phyloP scores from a whole-genome alignment of 1,140 invertebrate genomes.

The Bombus difficillimus region DNA sequence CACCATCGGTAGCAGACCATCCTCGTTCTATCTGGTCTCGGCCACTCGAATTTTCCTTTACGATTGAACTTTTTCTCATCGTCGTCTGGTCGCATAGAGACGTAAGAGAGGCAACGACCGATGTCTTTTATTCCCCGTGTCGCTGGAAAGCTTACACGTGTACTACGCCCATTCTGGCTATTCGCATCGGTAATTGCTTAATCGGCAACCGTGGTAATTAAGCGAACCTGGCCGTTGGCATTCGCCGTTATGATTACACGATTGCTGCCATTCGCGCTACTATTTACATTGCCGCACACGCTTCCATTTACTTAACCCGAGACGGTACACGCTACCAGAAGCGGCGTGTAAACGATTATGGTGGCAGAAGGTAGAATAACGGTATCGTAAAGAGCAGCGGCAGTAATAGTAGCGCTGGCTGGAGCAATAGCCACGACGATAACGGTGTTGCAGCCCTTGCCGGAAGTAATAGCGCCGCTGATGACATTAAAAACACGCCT shows the following conservation, averaged over 20 bases:
- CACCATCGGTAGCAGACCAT: too few relatives aligned
- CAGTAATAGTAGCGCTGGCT: slow-evolving; percentile 20
- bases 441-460: neutral
- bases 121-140: neutral
- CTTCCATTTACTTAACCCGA: slow-evolving; percentile 34
- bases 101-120: neutral
- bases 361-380: neutral
- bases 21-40: neutral
- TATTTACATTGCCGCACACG: slow-evolving; percentile 21
- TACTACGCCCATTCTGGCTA: too few relatives aligned
- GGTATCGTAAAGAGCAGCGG: slow-evolving; percentile 30
- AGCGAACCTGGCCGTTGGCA: neutral
- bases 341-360: slow-evolving; percentile 47
- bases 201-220: slow-evolving; percentile 19
- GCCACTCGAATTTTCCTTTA: neutral
- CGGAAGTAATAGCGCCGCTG: neutral
- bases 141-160: neutral
- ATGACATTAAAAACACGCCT: slow-evolving; percentile 20
- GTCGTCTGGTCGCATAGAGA: neutral
- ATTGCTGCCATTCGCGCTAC: slow-evolving; percentile 14
- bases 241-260: slow-evolving; percentile 6
- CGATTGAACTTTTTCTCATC: neutral
- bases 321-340: slow-evolving; percentile 2
- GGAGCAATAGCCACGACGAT: slow-evolving; percentile 31
- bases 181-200: neutral